Evolutionary conservation across 2,797 vertebrate genomes (phyloP), one percentile per base, ranked within the genome.

Genomic region (Pseudochaenichthys georgianus): DNA sequence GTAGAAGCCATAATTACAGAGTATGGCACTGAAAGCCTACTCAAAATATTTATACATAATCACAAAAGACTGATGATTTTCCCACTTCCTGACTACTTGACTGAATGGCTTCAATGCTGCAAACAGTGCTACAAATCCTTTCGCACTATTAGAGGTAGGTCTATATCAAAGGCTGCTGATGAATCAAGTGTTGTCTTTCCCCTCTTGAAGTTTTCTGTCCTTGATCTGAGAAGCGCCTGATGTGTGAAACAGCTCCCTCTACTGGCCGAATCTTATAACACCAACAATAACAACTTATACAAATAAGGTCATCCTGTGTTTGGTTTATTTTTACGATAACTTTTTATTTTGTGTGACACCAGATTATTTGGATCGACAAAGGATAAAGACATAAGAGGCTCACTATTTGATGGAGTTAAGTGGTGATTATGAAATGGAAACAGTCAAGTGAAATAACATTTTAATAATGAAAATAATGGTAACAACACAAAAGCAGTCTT

Each of bases 401-500:
- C 15, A 1, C 2, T 59, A 3, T 59, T 69, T 67, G 50, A 13
- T 19, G 5, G 58, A 46, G 0, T 23, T 9, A 31, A 42, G 46
- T 51, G 12, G 48, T 62, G 13, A 53, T 75, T 45, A 59, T 38
- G 38, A 69, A 19, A 70, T 50, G 4, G 3, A 69, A 69, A 74
- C 34, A 3, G 10, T 67, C 3, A 42, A 41, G 17, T 67, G 41
- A 61, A 58, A 66, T 48, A 43, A 59, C 17, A 47, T 67, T 80
- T 78, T 76, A 80, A 70, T 80, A 34, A 52, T 60, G 9, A 16
- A 50, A 60, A 62, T 34, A 64, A 78, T 42, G 9, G 19, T 41
- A 45, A 63, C 38, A 70, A 54, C 11, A 69, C 23, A 71, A 31
- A 11, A 43, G 52, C 23, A 52, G 16, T 62, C n/a, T 45, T 45